Conservation (phyloP, 2,888 invertebrate genomes). For the Schizotus pectinicornis region DNA sequence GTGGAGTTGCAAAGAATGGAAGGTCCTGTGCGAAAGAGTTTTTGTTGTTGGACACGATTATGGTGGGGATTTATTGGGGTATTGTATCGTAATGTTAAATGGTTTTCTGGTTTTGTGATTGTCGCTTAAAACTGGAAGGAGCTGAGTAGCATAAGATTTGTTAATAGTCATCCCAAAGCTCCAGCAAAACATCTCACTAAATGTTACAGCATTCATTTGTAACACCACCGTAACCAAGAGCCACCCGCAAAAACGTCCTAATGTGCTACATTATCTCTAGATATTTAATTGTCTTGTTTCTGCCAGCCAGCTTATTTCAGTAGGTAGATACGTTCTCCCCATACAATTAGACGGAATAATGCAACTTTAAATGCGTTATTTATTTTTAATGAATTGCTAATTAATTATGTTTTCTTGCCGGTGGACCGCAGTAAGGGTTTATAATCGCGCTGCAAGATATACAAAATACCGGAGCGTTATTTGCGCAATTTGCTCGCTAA, state of each 20-base stretch:
- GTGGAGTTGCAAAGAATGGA: background rate
- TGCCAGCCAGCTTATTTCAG: constrained; percentile 35
- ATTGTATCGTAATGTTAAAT: constrained; percentile 25
- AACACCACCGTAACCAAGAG: constrained; percentile 39
- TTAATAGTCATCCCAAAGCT: constrained; percentile 41
- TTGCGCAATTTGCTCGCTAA: constrained; percentile 24
- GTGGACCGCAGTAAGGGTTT: constrained; percentile 12
- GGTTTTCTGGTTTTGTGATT: constrained; percentile 29
- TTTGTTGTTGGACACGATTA: constrained; percentile 11
- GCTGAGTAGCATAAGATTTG: constrained; percentile 41
- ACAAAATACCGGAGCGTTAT: constrained; percentile 16
- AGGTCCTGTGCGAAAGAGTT: background rate
- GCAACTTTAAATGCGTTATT: constrained; percentile 28
- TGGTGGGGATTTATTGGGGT: constrained; percentile 11
- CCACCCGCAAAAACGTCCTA: constrained; percentile 43
- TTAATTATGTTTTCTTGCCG: constrained; percentile 25
- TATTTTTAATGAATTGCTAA: constrained; percentile 29
- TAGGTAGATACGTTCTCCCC: constrained; percentile 26
- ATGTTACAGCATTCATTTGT: constrained; percentile 44
- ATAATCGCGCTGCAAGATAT: constrained; percentile 18
- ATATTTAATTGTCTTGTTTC: constrained; percentile 43
- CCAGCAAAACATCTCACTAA: constrained; percentile 46
- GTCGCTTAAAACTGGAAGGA: constrained; percentile 29
- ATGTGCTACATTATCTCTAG: constrained; percentile 44
- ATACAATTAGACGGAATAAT: constrained; percentile 26